Conservation (phyloP, 2,113 vertebrate species). For the Burhinus oedicnemus region DNA sequence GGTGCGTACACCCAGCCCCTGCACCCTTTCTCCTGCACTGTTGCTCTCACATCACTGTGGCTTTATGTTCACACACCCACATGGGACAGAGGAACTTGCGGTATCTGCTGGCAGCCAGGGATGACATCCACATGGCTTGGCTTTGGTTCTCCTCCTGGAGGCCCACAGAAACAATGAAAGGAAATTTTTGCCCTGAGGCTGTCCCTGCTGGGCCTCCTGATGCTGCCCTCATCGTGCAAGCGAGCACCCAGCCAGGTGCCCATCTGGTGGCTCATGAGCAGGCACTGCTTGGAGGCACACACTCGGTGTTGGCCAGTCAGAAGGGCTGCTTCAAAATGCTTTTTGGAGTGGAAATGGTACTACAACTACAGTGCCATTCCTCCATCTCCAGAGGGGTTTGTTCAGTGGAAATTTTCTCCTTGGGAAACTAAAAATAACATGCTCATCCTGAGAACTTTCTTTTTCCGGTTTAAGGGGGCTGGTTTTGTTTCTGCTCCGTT, state of each 20-base stretch:
- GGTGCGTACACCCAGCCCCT: background rate
- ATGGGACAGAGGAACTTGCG: background rate
- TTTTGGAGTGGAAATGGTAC: background rate
- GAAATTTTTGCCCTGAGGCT: background rate
- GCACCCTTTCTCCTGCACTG: background rate
- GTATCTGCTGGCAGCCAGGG: background rate
- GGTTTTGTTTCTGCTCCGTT: background rate
- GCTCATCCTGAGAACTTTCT: background rate
- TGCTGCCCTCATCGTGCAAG: background rate
- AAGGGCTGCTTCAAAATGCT: background rate
- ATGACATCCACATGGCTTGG: background rate
- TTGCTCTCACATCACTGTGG: background rate
- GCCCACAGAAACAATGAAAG: background rate
- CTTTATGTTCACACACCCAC: background rate
- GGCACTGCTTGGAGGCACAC: background rate
- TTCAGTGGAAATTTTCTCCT: background rate
- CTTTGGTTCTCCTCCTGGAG: background rate
- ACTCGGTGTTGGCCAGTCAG: rapidly evolving
- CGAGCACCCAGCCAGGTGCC: background rate
- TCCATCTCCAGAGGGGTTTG: background rate
- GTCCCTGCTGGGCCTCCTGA: background rate
- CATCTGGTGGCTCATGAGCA: background rate
- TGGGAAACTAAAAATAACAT: background rate
- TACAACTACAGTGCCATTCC: background rate
- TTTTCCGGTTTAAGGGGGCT: background rate